Base-by-base conservation (phyloP, 2,113 vertebrate species). In the Gymnocephalus cernua region DNA sequence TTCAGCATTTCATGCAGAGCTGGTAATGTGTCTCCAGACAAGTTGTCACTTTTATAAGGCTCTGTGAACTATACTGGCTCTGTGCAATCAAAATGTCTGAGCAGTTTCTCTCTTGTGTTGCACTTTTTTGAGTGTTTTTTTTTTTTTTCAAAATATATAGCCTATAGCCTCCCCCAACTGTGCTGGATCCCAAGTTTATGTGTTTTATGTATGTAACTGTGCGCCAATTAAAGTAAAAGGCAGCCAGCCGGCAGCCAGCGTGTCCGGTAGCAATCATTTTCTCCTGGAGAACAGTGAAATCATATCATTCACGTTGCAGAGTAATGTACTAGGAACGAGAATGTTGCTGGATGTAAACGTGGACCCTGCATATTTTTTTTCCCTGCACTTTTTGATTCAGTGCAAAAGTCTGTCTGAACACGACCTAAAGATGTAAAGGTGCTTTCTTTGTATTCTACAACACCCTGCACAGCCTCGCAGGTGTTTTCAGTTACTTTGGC, bases 401-500 rank as follows among this genome's bases (percentile, higher is more conserved):
- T 2, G 27, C n/a, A 21, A 0, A 53, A 4, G 44, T 29, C 48
- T 18, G 21, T 50, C 57, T 68, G 69, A 44, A 32, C n/a, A 4
- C 18, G 15, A 32, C n/a, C 47, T 48, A 1, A 27, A 57, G 41
- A 54, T 4, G 32, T 58, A 3, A 67, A 2, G 3, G 2, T 16
- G 56, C 21, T 5, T 21, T 15, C 47, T 32, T 32, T 2, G 29
- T 15, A 1, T 44, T 29, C 10, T 68, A 21, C 6, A 1, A 7
- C 6, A 6, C 67, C 27, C 51, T 56, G 45, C 18, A 6, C 4
- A 32, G 69, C 56, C 79, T 21, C 38, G 21, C 88, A 86, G 83
- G 48, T 92, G 91, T 81, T 90, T 89, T 19, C 63, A 69, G 23
- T 90, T 90, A 83, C 56, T 51, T 0, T 1, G 29, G 79, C 73